Evolutionary conservation across 30 jellyfish, hydroid and myxozoan species (phyloP).

Genomic region (Chrysaora quinquecirrha): DNA sequence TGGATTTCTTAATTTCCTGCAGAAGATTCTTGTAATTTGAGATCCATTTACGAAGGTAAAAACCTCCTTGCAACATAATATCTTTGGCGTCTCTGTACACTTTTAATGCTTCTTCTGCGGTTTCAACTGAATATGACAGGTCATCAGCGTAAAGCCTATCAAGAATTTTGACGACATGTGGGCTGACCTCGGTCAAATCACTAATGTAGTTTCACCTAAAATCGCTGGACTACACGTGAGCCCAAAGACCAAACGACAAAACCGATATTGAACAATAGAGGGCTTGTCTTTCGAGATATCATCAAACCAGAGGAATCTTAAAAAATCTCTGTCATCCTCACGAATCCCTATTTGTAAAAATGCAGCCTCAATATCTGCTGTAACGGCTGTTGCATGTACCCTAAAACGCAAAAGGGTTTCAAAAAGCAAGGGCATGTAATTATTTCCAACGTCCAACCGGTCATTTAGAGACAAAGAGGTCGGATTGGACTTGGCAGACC

Average conservation of each 20-base stretch:
- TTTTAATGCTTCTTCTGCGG: slow-evolving; percentile 21
- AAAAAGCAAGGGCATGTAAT: slow-evolving; percentile 9
- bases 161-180: slow-evolving; percentile 28
- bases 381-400: not conserved
- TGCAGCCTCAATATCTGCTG: slow-evolving; percentile 27
- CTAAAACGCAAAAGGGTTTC: slow-evolving; percentile 25
- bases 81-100: not conserved
- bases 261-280: slow-evolving; percentile 31
- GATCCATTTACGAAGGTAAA: slow-evolving; percentile 35
- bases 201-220: not conserved
- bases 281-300: not conserved
- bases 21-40: slow-evolving; percentile 10
- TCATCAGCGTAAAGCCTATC: slow-evolving; percentile 34
- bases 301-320: slow-evolving; percentile 46
- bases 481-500: slow-evolving; percentile 29
- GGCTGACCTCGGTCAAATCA: slow-evolving; percentile 1
- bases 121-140: slow-evolving; percentile 6
- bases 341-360: slow-evolving; percentile 21
- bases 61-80: slow-evolving; percentile 47
- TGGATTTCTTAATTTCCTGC: not conserved
- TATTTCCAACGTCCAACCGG: slow-evolving; percentile 11
- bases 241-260: slow-evolving; percentile 35
- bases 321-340: slow-evolving; percentile 22
- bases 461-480: slow-evolving; percentile 30
- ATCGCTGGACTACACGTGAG: slow-evolving; percentile 35